Evolutionary conservation across 53 echinoderm and acorn worm genomes (phyloP), one percentile per base, ranked within the genome.

Genomic region (Holothuria scabra): DNA sequence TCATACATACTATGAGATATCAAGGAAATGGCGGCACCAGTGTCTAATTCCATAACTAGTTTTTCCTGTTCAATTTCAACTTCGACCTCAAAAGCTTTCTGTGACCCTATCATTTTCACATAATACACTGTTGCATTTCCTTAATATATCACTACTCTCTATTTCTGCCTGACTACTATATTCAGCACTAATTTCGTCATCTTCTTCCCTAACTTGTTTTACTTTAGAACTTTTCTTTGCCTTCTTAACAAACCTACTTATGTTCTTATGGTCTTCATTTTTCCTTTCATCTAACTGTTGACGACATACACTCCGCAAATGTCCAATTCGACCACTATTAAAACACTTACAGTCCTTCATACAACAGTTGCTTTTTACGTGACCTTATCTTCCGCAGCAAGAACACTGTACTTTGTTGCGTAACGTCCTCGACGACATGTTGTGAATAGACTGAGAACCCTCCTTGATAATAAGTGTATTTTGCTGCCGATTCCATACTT

Each of bases 401-500:
- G n/a, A n/a, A n/a, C n/a, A n/a, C n/a, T n/a, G n/a, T n/a, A n/a
- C n/a, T n/a, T n/a, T n/a, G n/a, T n/a, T n/a, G n/a, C n/a, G n/a
- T n/a, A n/a, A n/a, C n/a, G n/a, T n/a, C n/a, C n/a, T n/a, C n/a
- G n/a, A n/a, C n/a, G n/a, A n/a, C n/a, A n/a, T n/a, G n/a, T n/a
- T n/a, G n/a, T n/a, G n/a, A n/a, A n/a, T n/a, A n/a, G n/a, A n/a
- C 12, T 35, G 31, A 44, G 65, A 35, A 13, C 38, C 46, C 33
- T 33, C 44, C 23, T 82, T 82, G 38, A 82, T 62, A 21, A 65
- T 82, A 1, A 21, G 35, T 18, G 82, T 37, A 65, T 41, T 82
- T 62, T 18, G 41, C 46, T 5, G 82, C 82, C 3, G 82, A 49
- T 35, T 82, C 82, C 82, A 82, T 82, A 28, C 82, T 80, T 33